Evolutionary conservation across 2,113 vertebrate genomes (phyloP).

Genomic region (Rhinolophus ferrumequinum): DNA sequence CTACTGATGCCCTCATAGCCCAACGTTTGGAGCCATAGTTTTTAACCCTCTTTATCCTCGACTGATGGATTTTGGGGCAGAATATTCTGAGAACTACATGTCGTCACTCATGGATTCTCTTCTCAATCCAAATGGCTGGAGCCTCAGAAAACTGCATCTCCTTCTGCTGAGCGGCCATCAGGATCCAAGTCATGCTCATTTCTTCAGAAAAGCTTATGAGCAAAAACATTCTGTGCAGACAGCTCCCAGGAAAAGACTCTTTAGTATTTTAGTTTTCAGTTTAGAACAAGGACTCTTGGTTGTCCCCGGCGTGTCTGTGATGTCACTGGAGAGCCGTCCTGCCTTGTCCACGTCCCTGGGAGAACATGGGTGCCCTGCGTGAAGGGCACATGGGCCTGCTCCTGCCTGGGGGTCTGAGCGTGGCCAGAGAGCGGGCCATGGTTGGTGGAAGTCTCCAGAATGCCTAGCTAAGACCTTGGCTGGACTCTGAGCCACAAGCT

Average conservation of each 20-base stretch:
- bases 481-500: rapidly evolving
- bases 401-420: not conserved
- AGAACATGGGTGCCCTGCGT: rapidly evolving
- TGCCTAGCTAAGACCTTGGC: not conserved
- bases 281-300: not conserved
- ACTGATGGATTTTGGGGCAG: not conserved
- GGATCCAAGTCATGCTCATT: rapidly evolving
- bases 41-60: not conserved
- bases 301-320: not conserved
- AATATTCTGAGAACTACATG: not conserved
- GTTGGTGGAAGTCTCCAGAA: not conserved
- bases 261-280: not conserved
- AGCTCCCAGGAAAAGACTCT: not conserved
- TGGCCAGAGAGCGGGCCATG: not conserved
- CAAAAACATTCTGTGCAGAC: not conserved
- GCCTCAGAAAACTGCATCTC: not conserved
- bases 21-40: too few species aligned
- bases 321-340: rapidly evolving
- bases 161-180: not conserved
- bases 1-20: too few species aligned
- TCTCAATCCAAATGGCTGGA: not conserved
- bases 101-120: rapidly evolving
- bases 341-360: rapidly evolving
- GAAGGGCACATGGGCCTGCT: not conserved
- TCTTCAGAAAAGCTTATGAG: not conserved